Evolutionary conservation across 2,888 invertebrate genomes (phyloP), one percentile per base, ranked within the genome.

Genomic region (Euspilapteryx auroguttella): DNA sequence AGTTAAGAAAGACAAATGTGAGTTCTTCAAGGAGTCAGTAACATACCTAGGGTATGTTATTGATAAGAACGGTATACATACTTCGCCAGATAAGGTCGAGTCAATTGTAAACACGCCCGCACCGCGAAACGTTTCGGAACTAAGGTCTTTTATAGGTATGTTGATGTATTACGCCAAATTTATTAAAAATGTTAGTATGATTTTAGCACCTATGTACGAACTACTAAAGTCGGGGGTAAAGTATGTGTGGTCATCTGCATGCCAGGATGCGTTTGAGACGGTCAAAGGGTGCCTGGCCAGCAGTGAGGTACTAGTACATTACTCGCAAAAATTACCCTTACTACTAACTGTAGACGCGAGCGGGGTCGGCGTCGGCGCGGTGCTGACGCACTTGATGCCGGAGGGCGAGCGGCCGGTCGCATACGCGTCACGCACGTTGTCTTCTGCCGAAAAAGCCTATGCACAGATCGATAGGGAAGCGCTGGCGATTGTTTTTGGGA

Each of bases 121-220:
- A 0, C 42, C 42, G 0, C 5, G 9, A n/a, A 33, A 37, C 29
- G 28, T 37, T 1, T 26, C 33, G 4, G 30, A 41, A 21, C 21
- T 44, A 10, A 34, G 34, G 31, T 28, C 29, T 13, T 38, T 39
- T 24, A 11, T 43, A n/a, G 40, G 40, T 2, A 28, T 42, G 6
- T 12, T 39, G 1, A 42, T 33, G 30, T 40, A 30, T 30, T 38
- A 39, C 21, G 31, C 30, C 1, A 40, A 37, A 9, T 45, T 43
- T 17, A 22, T 34, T 12, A 7, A 8, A 2, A 38, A 38, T 22
- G 17, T 40, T 2, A 38, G 40, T 12, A 26, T 22, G 7, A 34
- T 39, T 4, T 28, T 42, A 5, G 20, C 35, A 4, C 43, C 43
- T 0, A 13, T 45, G 21, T 37, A 42, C 27, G 13, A 28, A 1